Evolutionary conservation across 1,140 invertebrate species (phyloP), one percentile per base, ranked within the genome.

Genomic region (Ceratina australensis): DNA sequence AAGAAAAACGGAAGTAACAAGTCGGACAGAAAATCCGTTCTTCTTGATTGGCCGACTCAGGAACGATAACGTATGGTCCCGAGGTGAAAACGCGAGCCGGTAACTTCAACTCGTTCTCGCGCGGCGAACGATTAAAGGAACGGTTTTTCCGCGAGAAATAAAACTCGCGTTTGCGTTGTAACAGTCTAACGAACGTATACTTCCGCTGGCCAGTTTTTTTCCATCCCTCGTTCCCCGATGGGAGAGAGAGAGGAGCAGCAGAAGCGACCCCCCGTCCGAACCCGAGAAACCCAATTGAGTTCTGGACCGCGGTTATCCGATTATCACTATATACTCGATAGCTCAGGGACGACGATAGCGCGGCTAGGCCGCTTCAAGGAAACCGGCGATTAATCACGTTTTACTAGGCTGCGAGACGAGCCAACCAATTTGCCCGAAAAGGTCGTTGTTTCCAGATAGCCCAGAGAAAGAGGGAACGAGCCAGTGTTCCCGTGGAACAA

Each of bases 381-480:
- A 86, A 79, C 73, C 66, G 73, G 59, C 88, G 86, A 90, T 90
- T 90, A 90, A 90, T 90, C 89, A 89, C 85, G 85, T 89, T 89
- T 87, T 82, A 79, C 81, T 81, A 78, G 79, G 59, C 57, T 79
- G 54, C 82, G 67, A 83, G 74, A 82, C 77, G 72, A 79, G 82
- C 82, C 80, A 83, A 82, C 86, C 88, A 90, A 90, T 89, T 89
- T 89, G 79, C 61, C 73, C 81, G 86, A 82, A 87, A 89, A 88
- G 85, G 83, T 87, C 86, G 82, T 89, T 88, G 86, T 89, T 88
- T 86, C 69, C 64, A 82, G 85, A 87, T 87, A 88, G 87, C 83
- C 59, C 52, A 59, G 63, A 52, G 52, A 24, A 69, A 54, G 71
- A 59, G 49, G 54, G 78, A 47, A 24, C 28, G 78, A 78, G 61